These are phyloP conservation scores for Sebastes baramenuke DNA, from an alignment of 2,797 vertebrate genomes.

Conservation along the genomic window DNA sequence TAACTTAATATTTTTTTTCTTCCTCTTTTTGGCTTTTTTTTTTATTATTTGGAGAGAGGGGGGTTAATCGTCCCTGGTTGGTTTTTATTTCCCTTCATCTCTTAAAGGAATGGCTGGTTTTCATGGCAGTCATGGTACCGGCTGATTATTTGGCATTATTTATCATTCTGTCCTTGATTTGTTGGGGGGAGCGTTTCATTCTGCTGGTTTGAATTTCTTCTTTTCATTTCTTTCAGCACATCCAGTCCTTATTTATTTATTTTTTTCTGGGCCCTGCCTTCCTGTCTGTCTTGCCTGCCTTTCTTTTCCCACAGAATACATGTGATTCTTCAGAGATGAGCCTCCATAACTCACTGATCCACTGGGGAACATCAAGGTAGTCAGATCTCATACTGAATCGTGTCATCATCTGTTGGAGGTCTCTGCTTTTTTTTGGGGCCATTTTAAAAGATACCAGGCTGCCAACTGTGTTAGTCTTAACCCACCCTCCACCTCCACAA, in stretches of 20 bases:
- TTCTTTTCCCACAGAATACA: conserved; percentile 80
- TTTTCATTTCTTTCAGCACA: conserved; percentile 81
- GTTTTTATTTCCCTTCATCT: conserved; percentile 53
- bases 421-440: conserved; percentile 32
- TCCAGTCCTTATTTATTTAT: conserved; percentile 30
- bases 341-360: conserved; percentile 37
- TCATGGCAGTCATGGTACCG: conserved; percentile 56
- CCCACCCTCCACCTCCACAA: conserved; percentile 55
- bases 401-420: conserved; percentile 40
- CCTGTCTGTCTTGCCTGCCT: conserved; percentile 66
- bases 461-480: conserved; percentile 59
- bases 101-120: conserved; percentile 53
- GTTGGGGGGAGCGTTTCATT: conserved; percentile 51
- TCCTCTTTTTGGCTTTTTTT: conserved; percentile 36
- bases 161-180: conserved; percentile 59
- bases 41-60: conserved; percentile 49
- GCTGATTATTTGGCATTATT: conserved; percentile 61
- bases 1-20: conserved; percentile 37
- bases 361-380: conserved; percentile 37
- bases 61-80: conserved; percentile 67
- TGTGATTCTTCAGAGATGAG: conserved; percentile 49
- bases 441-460: conserved; percentile 65
- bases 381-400: conserved; percentile 38
- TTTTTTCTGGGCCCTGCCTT: conserved; percentile 31
- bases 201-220: conserved; percentile 66